A percentile compares a stretch with the other conserved stretches of the same genome.
These are phyloP conservation scores for Amaurobius ferox DNA, from an alignment of 2,888 invertebrate genomes.

Conservation along the genomic window DNA sequence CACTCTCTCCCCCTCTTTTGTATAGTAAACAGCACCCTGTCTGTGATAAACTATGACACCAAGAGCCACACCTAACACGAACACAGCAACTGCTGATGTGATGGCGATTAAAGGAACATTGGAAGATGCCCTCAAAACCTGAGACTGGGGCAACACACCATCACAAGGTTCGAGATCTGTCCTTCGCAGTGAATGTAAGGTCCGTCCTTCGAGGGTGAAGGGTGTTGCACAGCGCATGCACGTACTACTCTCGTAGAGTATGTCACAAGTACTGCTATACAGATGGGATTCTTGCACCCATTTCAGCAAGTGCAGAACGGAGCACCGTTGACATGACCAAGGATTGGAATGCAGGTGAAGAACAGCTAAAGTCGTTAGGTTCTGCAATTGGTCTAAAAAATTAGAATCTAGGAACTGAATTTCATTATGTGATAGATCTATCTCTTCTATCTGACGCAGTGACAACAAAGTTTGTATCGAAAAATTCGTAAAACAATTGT, in stretches of 20 bases:
- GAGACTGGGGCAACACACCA: slow-evolving; percentile 69
- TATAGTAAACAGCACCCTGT: slow-evolving; percentile 86
- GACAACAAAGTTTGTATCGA: slow-evolving; percentile 81
- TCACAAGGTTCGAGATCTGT: slow-evolving; percentile 72
- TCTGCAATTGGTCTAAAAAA: slow-evolving; percentile 80
- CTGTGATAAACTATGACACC: slow-evolving; percentile 83
- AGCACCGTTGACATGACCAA: slow-evolving; percentile 84
- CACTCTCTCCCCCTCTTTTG: slow-evolving; percentile 84
- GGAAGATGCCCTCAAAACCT: slow-evolving; percentile 72
- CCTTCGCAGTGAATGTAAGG: slow-evolving; percentile 43
- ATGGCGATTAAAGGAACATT: slow-evolving; percentile 80
- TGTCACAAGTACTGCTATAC: slow-evolving; percentile 74
- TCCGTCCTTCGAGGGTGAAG: slow-evolving; percentile 80
- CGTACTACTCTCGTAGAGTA: slow-evolving; percentile 72
- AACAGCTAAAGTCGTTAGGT: slow-evolving; percentile 60
- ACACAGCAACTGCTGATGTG: slow-evolving; percentile 79
- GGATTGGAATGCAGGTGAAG: slow-evolving; percentile 81
- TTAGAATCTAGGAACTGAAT: slow-evolving; percentile 82
- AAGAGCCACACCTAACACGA: slow-evolving; percentile 79
- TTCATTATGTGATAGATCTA: slow-evolving; percentile 87
- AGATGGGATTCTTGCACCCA: slow-evolving; percentile 74
- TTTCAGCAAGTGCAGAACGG: slow-evolving; percentile 74
- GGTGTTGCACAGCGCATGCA: slow-evolving; percentile 82
- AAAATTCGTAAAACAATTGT: slow-evolving; percentile 83
- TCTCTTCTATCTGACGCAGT: slow-evolving; percentile 81